Base-by-base conservation (phyloP, 2,888 invertebrate genomes). In the Epistrophe eligans region DNA sequence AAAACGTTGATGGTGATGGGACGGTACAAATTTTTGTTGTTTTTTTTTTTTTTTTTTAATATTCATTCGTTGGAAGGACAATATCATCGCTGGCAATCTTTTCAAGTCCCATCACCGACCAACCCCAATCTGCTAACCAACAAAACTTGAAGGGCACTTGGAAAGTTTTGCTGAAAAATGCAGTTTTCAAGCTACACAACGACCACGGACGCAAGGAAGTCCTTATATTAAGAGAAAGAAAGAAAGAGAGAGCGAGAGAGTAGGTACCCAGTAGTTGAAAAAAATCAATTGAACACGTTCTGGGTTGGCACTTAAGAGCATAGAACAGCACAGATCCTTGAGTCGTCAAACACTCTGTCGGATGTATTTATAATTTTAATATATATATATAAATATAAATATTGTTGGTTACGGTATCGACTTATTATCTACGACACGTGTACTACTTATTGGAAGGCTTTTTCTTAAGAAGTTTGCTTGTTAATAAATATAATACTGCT, bases 201-300 rank as follows among this genome's bases (percentile, higher is more conserved):
- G 38, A 10, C 43, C 17, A 19, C 17, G 10, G 52, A 55, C 19
- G 11, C 52, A 70, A n/a, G 79, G 19, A 71, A 45, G 64, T 64
- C 57, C 79, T 74, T 83, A 60, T 32, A 60, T 32, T 35, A 55
- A 52, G n/a, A 38, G 10, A 43, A 19, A 24, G 24, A 24, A 2
- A 24, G 24, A 24, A 10, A 15, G 4, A 11, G 4, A 13, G 24
- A 24, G 13, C 19, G 40, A 60, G 11, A 11, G 13, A 58, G 57
- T 11, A 35, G 32, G 50, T 17, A 67, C 58, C 66, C 13, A 50
- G 52, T 58, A 81, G 85, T 58, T 52, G 62, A 72, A 87, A 87
- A n/a, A 79, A 87, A 73, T 83, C 87, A 87, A 87, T 87, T 87
- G 87, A 87, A 87, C 87, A 87, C 87, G 87, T 87, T 87, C 83